These are phyloP conservation scores for Sitophilus oryzae DNA, from an alignment of 1,140 invertebrate species.

Conservation along the genomic window DNA sequence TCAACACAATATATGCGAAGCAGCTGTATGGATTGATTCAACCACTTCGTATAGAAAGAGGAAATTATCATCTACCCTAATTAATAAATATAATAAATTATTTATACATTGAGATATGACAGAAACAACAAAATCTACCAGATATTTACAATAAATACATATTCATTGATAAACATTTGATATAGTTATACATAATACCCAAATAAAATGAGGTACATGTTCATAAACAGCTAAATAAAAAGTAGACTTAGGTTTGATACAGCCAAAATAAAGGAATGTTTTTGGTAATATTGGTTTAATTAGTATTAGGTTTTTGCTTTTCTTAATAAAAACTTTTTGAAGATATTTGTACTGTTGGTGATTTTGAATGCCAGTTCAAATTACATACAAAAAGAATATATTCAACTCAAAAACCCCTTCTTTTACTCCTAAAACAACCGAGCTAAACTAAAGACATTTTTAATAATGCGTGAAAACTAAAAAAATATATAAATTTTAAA, in stretches of 20 bases:
- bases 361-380: background rate
- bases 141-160: constrained; percentile 19
- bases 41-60: background rate
- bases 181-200: constrained; percentile 2
- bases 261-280: background rate
- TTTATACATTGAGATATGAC: constrained; percentile 14
- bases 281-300: background rate
- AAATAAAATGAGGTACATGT: constrained; percentile 11
- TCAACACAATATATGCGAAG: background rate
- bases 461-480: no score
- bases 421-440: background rate
- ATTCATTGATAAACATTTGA: constrained; percentile 2
- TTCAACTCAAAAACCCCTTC: background rate
- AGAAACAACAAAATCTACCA: constrained; percentile 14
- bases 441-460: background rate
- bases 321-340: background rate
- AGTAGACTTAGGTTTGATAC: constrained; percentile 15
- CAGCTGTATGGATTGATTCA: background rate
- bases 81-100: constrained; percentile 19
- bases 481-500: no score
- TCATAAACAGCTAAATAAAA: constrained; percentile 19
- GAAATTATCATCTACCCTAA: constrained; percentile 1
- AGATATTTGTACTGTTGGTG: background rate
- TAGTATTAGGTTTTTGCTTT: background rate
- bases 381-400: background rate